Evolutionary conservation across 92 coral and sea anemone genomes (phyloP), one percentile per base, ranked within the genome.

Genomic region (Umimayanthus kanabou): DNA sequence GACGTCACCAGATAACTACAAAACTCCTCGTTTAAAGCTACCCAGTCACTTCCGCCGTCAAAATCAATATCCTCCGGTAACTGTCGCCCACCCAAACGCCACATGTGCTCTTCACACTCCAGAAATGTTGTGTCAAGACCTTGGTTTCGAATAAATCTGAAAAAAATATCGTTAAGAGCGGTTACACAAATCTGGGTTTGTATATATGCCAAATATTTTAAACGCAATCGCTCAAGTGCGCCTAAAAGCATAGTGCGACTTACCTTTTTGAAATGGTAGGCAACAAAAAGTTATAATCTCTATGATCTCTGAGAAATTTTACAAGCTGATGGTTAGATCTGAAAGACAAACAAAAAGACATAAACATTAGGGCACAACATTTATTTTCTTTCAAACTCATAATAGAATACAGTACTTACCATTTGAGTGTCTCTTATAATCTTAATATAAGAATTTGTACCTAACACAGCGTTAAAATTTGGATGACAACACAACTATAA

Each of bases 121-220:
- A 47, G 10, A 47, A 47, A 47, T 5, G 98, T 96, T 80, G 97
- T 92, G 47, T 96, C 97, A 20, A 96, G 88, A 1, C 98, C 98
- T 90, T 96, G 98, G 88, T 94, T 94, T 71, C 87, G 95, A 73
- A 96, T 94, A 69, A 96, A 96, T 92, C 98, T 96, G 67, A 55
- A 45, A 75, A 42, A 6, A 39, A 10, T 10, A 7, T 61, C 8
- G 9, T 16, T 11, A 16, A 53, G 18, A 53, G 58, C 18, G 14
- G 58, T 53, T 53, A 53, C 16, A 53, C 58, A 53, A 53, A 53
- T 53, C 58, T 53, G 14, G 58, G 58, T 53, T 0, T 33, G 37
- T 14, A 3, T 11, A 53, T 14, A 53, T 53, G 58, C 58, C 58
- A 13, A 53, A 53, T 13, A 53, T 1, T 11, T 53, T 53, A 13